Evolutionary conservation across 1,140 invertebrate genomes (phyloP), one percentile per base, ranked within the genome.

Genomic region (Temnothorax longispinosus): DNA sequence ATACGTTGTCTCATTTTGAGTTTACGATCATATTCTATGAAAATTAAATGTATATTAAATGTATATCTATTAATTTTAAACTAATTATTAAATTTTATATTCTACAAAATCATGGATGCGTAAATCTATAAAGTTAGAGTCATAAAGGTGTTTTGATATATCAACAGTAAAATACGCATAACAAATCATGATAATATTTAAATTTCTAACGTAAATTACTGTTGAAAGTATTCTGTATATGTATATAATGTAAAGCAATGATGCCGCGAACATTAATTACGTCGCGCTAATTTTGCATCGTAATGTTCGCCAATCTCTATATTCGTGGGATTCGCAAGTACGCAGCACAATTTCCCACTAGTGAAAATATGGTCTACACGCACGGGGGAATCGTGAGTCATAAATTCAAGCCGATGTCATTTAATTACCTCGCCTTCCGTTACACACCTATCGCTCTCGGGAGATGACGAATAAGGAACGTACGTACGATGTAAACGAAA

Each of bases 371-470:
- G 64, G 10, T 27, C 50, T 44, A 58, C 62, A 69, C 65, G 85
- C 77, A 60, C 0, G 41, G 64, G 64, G 77, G 65, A 82, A 60
- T 60, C 54, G 65, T 67, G 27, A 75, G 56, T 82, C 77, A 60
- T 67, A 86, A 86, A 86, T 86, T 86, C 52, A 67, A 86, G 54
- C 15, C 54, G 32, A 38, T 82, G 44, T 82, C 76, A 60, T 62
- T 21, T 86, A 86, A 86, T 86, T 86, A 86, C 35, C 85, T 62
- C 77, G n/a, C 77, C 56, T 86, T 86, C 27, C 52, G 38, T 35
- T 62, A 86, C 67, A 60, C 64, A n/a, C 64, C 75, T 82, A 74
- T 84, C 32, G 69, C 27, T 50, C 80, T 84, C 69, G 27, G 13
- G 80, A 74, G 54, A 38, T 32, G 54, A 60, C 52, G 11, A 82